A percentile compares a stretch with the other conserved stretches of the same genome.
phyloP scores from a whole-genome alignment of 2,888 invertebrate genomes.

The Chloromyia formosa region DNA sequence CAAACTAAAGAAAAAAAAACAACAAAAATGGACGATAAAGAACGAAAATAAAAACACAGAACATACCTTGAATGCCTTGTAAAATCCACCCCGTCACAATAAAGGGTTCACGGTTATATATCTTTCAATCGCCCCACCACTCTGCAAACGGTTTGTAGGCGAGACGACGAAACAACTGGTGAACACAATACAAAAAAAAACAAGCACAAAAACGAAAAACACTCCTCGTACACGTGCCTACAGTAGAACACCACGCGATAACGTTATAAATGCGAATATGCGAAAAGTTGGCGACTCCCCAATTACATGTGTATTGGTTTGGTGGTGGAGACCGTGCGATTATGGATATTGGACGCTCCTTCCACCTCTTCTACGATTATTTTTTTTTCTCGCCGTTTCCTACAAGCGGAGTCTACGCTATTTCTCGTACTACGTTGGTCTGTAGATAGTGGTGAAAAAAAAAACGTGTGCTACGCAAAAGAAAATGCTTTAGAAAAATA shows the following conservation, averaged over 20 bases:
- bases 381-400: not conserved
- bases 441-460: not conserved
- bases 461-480: slow-evolving; percentile 28
- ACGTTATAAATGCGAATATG: not conserved
- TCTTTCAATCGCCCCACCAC: slow-evolving; percentile 2
- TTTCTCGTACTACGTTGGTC: slow-evolving; percentile 9
- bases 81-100: not conserved
- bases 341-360: not conserved
- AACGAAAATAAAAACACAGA: not conserved
- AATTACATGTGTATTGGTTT: slow-evolving; percentile 20
- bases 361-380: not conserved
- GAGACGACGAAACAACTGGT: not conserved
- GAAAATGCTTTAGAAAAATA: not conserved
- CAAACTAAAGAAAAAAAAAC: not conserved
- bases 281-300: slow-evolving; percentile 20
- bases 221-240: slow-evolving; percentile 33
- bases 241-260: slow-evolving; percentile 1
- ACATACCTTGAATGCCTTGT: slow-evolving; percentile 29
- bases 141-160: not conserved
- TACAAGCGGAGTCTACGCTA: slow-evolving; percentile 7
- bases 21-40: slow-evolving; percentile 6
- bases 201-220: not conserved
- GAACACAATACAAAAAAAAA: not conserved
- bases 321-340: not conserved
- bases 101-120: not conserved